Conservation (phyloP, 2,797 vertebrate species). For the Mallotus villosus region DNA sequence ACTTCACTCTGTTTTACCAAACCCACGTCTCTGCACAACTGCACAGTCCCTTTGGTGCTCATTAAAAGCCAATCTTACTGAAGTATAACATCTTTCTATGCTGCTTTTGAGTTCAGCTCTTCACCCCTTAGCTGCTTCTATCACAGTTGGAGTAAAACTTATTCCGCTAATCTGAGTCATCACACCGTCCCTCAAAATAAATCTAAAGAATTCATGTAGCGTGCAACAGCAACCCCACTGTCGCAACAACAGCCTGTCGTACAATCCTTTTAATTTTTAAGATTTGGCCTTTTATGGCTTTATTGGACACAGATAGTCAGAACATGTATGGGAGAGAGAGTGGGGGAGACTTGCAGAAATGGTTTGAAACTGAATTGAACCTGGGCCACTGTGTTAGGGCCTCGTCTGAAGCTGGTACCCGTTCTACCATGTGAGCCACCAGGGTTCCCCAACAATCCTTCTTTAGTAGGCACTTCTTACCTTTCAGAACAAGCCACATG, state of each 20-base stretch:
- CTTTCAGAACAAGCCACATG: background rate
- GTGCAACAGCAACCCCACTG: background rate
- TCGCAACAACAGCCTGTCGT: background rate
- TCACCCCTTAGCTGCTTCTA: conserved; percentile 42
- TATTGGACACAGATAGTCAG: too few relatives aligned
- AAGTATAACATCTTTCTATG: conserved; percentile 47
- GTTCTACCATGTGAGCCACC: too few relatives aligned
- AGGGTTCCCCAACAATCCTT: background rate
- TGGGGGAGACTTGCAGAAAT: too few relatives aligned
- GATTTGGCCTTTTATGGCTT: too few relatives aligned
- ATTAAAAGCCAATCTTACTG: conserved; percentile 62
- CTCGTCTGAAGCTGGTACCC: too few relatives aligned
- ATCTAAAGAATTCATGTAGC: background rate
- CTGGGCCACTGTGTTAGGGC: too few relatives aligned
- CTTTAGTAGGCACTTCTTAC: background rate
- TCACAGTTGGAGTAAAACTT: conserved; percentile 28
- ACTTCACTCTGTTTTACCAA: background rate
- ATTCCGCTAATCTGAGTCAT: conserved; percentile 11
- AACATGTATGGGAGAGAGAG: too few relatives aligned
- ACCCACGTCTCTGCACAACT: conserved; percentile 9
- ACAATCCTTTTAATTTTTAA: background rate
- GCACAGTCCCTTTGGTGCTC: conserved; percentile 59
- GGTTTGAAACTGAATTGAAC: too few relatives aligned
- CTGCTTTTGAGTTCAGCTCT: conserved; percentile 28
- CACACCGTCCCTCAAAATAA: conserved; percentile 7